phyloP scores from a whole-genome alignment of 2,888 invertebrate genomes.

The Argyra leucocephala region DNA sequence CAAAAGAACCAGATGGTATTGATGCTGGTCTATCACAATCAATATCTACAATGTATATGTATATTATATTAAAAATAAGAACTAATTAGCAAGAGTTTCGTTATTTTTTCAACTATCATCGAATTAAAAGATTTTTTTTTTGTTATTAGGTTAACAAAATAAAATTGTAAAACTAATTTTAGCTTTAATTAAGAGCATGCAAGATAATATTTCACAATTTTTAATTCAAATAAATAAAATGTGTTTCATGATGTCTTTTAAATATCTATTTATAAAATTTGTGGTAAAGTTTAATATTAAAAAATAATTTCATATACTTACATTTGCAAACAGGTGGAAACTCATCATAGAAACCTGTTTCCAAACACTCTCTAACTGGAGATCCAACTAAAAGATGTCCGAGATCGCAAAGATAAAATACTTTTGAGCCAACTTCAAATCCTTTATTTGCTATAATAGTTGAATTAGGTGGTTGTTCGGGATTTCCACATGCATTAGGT shows the following conservation, averaged over 20 bases:
- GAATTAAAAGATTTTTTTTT: too few relatives aligned
- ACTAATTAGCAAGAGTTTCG: too few relatives aligned
- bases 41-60: slow-evolving; percentile 52
- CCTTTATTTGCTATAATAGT: slow-evolving; percentile 66
- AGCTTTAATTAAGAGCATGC: too few relatives aligned
- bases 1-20: slow-evolving; percentile 71
- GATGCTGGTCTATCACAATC: slow-evolving; percentile 84
- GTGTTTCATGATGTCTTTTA: too few relatives aligned
- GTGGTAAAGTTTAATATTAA: too few relatives aligned
- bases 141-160: too few relatives aligned
- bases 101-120: too few relatives aligned
- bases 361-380: slow-evolving; percentile 68
- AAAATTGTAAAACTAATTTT: too few relatives aligned
- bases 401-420: slow-evolving; percentile 75
- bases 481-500: slow-evolving; percentile 81
- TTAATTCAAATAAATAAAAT: too few relatives aligned
- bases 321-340: slow-evolving; percentile 89
- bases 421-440: slow-evolving; percentile 72
- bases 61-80: not conserved
- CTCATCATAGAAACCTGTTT: slow-evolving; percentile 88
- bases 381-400: slow-evolving; percentile 84
- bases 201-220: not conserved
- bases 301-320: slow-evolving; percentile 45
- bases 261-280: too few relatives aligned
- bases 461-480: slow-evolving; percentile 88